These are phyloP conservation scores for Acheta domesticus DNA, from an alignment of 2,888 invertebrate species.

Conservation along the genomic window DNA sequence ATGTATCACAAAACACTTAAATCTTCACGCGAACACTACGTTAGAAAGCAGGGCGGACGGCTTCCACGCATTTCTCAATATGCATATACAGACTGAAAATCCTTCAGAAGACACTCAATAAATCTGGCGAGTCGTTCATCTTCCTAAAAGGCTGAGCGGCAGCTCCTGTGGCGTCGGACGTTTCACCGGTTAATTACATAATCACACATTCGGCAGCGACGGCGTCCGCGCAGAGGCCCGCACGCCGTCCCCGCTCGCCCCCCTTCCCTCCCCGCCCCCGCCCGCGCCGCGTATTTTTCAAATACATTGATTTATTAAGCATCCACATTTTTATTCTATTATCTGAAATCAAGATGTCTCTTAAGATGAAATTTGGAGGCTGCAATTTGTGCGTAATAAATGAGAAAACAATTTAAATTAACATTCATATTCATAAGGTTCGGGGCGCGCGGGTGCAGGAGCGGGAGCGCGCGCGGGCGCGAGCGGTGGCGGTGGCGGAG, in stretches of 20 bases:
- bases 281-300: constrained; percentile 1
- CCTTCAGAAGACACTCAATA: neutral
- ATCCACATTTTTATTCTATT: neutral
- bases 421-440: constrained; percentile 18
- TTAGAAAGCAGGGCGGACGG: neutral
- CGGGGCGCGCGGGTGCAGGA: neutral
- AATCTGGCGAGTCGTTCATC: neutral
- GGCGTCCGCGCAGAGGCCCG: too few relatives aligned
- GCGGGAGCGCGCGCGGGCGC: neutral
- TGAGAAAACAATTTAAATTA: constrained; percentile 18
- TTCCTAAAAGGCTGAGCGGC: neutral
- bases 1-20: neutral
- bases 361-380: constrained; percentile 18
- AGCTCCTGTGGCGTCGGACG: neutral
- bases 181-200: constrained; percentile 18
- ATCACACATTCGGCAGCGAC: constrained; percentile 1
- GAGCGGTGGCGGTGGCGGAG: neutral
- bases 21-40: neutral
- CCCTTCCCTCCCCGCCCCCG: neutral
- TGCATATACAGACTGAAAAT: neutral
- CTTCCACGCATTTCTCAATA: neutral
- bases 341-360: constrained; percentile 11
- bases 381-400: constrained; percentile 18
- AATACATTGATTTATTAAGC: constrained; percentile 7
- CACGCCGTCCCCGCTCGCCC: too few relatives aligned